Evolutionary conservation across 2,797 vertebrate genomes (phyloP).

Genomic region (Halcyon smyrnensis): DNA sequence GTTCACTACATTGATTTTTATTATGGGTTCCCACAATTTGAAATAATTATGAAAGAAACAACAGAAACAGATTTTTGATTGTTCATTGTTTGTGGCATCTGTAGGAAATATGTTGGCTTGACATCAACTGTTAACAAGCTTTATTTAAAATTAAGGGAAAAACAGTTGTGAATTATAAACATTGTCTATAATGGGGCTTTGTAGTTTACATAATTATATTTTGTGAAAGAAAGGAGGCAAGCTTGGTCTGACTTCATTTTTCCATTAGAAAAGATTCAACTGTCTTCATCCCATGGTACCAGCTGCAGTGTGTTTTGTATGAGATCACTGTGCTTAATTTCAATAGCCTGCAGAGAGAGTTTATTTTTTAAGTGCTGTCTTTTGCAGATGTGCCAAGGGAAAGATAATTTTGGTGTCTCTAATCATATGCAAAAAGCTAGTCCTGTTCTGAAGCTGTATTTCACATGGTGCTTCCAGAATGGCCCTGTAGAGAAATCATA

Average conservation of each 20-base stretch:
- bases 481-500: background rate
- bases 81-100: constrained; percentile 80
- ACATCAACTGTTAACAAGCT: constrained; percentile 64
- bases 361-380: constrained; percentile 74
- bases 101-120: constrained; percentile 76
- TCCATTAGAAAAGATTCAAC: constrained; percentile 73
- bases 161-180: constrained; percentile 78
- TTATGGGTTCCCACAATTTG: constrained; percentile 77
- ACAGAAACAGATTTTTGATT: constrained; percentile 78
- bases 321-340: constrained; percentile 76
- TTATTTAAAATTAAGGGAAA: constrained; percentile 77
- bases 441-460: constrained; percentile 56
- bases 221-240: constrained; percentile 72
- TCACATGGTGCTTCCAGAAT: constrained; percentile 12
- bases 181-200: constrained; percentile 78
- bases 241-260: constrained; percentile 77
- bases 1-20: constrained; percentile 77
- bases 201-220: constrained; percentile 80
- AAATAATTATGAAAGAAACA: constrained; percentile 74
- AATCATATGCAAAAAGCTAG: constrained; percentile 54
- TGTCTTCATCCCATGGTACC: constrained; percentile 72
- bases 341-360: constrained; percentile 74
- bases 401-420: constrained; percentile 71
- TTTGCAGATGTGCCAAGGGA: constrained; percentile 73
- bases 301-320: constrained; percentile 77